Conservation (phyloP, 2,888 invertebrate genomes). For the Drosophila mimica region DNA sequence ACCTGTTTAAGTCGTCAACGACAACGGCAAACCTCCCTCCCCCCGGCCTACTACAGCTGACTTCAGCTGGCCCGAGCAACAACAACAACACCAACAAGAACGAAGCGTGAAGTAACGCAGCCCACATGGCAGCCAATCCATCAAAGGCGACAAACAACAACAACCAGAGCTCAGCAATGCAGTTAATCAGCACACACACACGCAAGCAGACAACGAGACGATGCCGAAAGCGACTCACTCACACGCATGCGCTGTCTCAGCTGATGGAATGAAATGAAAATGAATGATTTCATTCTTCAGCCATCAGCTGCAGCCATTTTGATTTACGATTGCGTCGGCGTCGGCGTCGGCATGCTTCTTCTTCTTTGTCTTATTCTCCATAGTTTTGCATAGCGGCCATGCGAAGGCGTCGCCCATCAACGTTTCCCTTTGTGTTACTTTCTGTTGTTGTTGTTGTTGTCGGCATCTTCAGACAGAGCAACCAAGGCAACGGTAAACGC, state of each 20-base stretch:
- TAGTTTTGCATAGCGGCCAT: constrained; percentile 65
- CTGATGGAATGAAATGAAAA: constrained; percentile 59
- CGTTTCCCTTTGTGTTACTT: constrained; percentile 45
- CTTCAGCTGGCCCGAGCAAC: constrained; percentile 16
- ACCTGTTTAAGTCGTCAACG: constrained; percentile 76
- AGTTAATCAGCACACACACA: constrained; percentile 59
- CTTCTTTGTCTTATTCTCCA: constrained; percentile 25
- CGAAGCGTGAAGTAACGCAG: constrained; percentile 16
- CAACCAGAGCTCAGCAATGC: constrained; percentile 55
- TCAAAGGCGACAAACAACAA: constrained; percentile 45
- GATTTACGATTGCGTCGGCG: constrained; percentile 83
- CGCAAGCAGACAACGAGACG: constrained; percentile 35
- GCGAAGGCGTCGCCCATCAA: constrained; percentile 73
- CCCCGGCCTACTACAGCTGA: constrained; percentile 21
- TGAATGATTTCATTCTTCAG: constrained; percentile 76
- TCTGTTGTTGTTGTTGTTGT: constrained; percentile 35
- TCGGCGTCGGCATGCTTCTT: constrained; percentile 17
- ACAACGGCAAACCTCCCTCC: constrained; percentile 32
- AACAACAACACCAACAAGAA: constrained; percentile 24
- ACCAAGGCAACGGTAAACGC: constrained; percentile 67
- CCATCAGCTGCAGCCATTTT: constrained; percentile 85
- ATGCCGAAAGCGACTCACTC: constrained; percentile 42
- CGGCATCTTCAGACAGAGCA: constrained; percentile 60
- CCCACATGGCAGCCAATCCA: constrained; percentile 54
- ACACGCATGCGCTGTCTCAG: constrained; percentile 71